Conservation (phyloP, 2,113 vertebrate species). For the Tetrax tetrax region DNA sequence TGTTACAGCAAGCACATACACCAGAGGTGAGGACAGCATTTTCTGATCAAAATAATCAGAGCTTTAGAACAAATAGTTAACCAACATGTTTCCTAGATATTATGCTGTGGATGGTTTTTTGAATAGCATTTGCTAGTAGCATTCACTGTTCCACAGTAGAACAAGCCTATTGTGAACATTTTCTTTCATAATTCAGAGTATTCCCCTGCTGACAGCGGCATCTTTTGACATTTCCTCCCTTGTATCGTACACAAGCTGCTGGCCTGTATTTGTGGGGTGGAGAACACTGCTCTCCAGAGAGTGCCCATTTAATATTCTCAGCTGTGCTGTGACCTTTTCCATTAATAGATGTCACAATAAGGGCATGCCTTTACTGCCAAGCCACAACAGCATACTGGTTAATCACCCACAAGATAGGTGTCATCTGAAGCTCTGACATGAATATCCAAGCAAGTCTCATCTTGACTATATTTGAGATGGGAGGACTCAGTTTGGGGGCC, state of each 20-base stretch:
- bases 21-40: not conserved
- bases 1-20: not conserved
- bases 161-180: not conserved
- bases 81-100: not conserved
- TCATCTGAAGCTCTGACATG: not conserved
- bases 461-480: not conserved
- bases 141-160: not conserved
- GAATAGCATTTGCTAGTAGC: not conserved
- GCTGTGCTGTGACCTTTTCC: slow-evolving; percentile 54
- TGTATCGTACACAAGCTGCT: not conserved
- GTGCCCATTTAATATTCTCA: slow-evolving; percentile 19
- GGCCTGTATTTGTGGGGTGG: not conserved
- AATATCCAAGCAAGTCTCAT: not conserved
- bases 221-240: slow-evolving; percentile 45
- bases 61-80: not conserved
- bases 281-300: not conserved
- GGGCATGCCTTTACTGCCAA: not conserved
- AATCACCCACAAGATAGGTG: not conserved
- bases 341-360: slow-evolving; percentile 33
- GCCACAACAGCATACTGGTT: not conserved
- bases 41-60: not conserved
- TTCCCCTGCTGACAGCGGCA: slow-evolving; percentile 45
- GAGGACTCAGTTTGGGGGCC: not conserved
- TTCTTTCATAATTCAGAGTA: not conserved
- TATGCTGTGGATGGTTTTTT: rapidly evolving